Evolutionary conservation across 2,888 invertebrate species (phyloP).

Genomic region (Halocaridina rubra): DNA sequence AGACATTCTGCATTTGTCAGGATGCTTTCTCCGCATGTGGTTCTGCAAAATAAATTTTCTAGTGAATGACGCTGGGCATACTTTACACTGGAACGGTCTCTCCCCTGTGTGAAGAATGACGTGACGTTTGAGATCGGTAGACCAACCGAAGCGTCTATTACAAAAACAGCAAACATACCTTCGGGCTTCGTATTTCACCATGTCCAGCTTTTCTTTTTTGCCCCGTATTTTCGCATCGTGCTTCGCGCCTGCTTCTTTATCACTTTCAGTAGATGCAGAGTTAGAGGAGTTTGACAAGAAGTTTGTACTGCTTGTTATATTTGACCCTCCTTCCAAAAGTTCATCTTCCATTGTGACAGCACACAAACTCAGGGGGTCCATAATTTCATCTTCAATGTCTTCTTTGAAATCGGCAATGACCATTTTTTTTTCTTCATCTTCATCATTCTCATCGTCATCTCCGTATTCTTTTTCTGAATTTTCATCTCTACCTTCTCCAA

Average conservation of each 20-base stretch:
- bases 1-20: conserved; percentile 57
- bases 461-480: conserved; percentile 2
- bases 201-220: conserved; percentile 13
- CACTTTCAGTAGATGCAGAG: background rate
- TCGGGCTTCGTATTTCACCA: conserved; percentile 45
- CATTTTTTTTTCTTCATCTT: conserved; percentile 45
- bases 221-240: conserved; percentile 28
- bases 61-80: conserved; percentile 55
- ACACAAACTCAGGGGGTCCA: conserved; percentile 61
- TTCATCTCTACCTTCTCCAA: background rate
- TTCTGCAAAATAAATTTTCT: conserved; percentile 62
- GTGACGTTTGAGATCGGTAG: conserved; percentile 62
- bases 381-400: conserved; percentile 44
- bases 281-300: background rate
- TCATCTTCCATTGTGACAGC: conserved; percentile 63
- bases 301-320: conserved; percentile 14
- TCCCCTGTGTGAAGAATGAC: conserved; percentile 63
- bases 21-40: conserved; percentile 60
- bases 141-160: conserved; percentile 61
- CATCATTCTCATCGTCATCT: conserved; percentile 39
- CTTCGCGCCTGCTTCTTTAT: conserved; percentile 31
- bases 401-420: conserved; percentile 53
- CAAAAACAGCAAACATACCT: conserved; percentile 60
- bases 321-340: conserved; percentile 33
- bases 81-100: conserved; percentile 59